These are phyloP conservation scores for Linepithema humile DNA, from an alignment of 1,140 invertebrate species.

Conservation along the genomic window DNA sequence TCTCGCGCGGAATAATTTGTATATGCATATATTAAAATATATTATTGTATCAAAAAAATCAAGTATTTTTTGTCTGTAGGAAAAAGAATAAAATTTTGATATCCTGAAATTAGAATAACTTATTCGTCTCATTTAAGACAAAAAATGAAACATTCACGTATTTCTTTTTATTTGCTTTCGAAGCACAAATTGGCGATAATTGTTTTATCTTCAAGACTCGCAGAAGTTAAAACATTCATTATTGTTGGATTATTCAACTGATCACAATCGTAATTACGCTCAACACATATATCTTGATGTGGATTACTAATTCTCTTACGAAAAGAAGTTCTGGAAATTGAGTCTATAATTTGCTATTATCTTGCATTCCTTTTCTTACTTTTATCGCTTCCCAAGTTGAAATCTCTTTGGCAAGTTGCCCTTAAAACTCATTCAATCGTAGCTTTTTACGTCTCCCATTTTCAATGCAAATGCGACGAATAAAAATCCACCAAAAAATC, in stretches of 20 bases:
- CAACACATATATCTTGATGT: neutral
- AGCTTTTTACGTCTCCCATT: neutral
- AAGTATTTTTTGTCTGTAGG: neutral
- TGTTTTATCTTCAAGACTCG: neutral
- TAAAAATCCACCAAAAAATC: neutral
- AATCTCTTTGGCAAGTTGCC: conserved; percentile 32
- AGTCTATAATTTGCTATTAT: conserved; percentile 33
- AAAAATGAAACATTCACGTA: neutral
- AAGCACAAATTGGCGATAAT: neutral
- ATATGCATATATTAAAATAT: neutral
- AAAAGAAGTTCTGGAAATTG: neutral
- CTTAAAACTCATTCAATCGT: conserved; percentile 15
- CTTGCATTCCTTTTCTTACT: conserved; percentile 23
- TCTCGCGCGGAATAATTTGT: neutral
- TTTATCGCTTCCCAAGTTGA: conserved; percentile 14
- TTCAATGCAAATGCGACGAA: conserved; percentile 22
- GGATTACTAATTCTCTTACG: conserved; percentile 22
- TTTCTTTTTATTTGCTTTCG: neutral
- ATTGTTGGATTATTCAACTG: neutral
- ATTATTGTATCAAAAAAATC: neutral
- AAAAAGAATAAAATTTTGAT: neutral
- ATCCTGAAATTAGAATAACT: neutral
- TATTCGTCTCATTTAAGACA: neutral
- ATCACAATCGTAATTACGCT: conserved; percentile 1
- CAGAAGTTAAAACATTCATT: neutral